Evolutionary conservation across 2,797 vertebrate species (phyloP).

Genomic region (Sparus aurata): DNA sequence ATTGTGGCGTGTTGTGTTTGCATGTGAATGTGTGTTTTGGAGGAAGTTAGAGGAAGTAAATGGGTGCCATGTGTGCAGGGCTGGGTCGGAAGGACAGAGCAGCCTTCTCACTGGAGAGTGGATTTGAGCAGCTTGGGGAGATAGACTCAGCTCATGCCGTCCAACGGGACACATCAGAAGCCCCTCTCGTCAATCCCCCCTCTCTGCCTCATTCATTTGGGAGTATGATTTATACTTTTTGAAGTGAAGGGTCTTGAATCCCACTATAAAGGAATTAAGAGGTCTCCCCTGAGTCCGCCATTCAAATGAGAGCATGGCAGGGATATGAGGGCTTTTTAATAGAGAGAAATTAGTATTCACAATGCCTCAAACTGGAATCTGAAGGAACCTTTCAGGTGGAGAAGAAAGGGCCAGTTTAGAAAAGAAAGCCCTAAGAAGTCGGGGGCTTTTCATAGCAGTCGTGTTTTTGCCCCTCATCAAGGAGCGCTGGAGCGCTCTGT

Average conservation of each 20-base stretch:
- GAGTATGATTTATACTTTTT: slow-evolving; percentile 93
- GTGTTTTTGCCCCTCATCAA: slow-evolving; percentile 89
- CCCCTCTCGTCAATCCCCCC: slow-evolving; percentile 77
- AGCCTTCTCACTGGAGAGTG: slow-evolving; percentile 78
- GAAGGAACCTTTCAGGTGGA: slow-evolving; percentile 90
- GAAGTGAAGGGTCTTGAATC: slow-evolving; percentile 91
- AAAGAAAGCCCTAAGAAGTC: slow-evolving; percentile 87
- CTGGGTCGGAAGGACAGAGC: slow-evolving; percentile 73
- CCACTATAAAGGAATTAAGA: slow-evolving; percentile 91
- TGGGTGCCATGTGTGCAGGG: slow-evolving; percentile 56
- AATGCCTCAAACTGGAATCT: slow-evolving; percentile 88
- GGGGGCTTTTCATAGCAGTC: slow-evolving; percentile 85
- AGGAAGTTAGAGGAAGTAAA: slow-evolving; percentile 48
- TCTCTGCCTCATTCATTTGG: slow-evolving; percentile 87
- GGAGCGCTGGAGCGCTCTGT: slow-evolving; percentile 80
- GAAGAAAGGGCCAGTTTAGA: slow-evolving; percentile 88
- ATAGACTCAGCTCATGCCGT: slow-evolving; percentile 77
- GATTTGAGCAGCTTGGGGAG: slow-evolving; percentile 85
- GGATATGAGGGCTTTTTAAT: slow-evolving; percentile 89
- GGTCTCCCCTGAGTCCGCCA: slow-evolving; percentile 87
- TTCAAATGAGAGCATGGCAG: slow-evolving; percentile 90
- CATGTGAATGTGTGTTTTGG: slow-evolving; percentile 26
- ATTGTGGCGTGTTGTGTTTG: slow-evolving; percentile 42
- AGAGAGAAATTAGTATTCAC: slow-evolving; percentile 91
- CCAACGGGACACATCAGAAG: slow-evolving; percentile 88